phyloP scores from a whole-genome alignment of 2,888 invertebrate genomes.

The Caenorhabditis drosophilae region DNA sequence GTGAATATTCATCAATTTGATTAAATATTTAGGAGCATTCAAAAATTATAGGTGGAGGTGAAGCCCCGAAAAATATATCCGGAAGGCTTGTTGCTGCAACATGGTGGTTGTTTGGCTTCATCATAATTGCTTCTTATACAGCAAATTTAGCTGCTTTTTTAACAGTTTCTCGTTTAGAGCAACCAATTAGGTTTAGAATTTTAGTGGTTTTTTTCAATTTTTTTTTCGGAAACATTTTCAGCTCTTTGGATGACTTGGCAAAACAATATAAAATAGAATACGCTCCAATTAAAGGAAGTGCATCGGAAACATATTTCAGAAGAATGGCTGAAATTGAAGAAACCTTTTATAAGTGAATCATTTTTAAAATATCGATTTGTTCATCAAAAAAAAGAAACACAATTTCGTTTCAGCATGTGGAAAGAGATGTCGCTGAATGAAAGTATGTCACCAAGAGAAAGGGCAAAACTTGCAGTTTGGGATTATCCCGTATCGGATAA shows the following conservation, averaged over 20 bases:
- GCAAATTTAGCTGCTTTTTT: slow-evolving; percentile 96
- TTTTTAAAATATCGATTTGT: not conserved
- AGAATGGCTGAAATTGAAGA: slow-evolving; percentile 94
- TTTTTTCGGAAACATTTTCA: slow-evolving; percentile 27
- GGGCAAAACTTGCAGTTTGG: slow-evolving; percentile 94
- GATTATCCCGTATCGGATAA: slow-evolving; percentile 98
- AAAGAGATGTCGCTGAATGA: slow-evolving; percentile 96
- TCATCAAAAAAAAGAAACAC: not conserved
- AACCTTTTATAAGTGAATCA: slow-evolving; percentile 89
- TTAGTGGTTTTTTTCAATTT: not conserved
- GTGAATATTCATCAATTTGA: slow-evolving; percentile 68
- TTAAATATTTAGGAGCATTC: not conserved
- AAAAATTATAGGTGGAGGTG: slow-evolving; percentile 80
- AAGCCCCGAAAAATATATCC: slow-evolving; percentile 93
- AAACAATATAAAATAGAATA: slow-evolving; percentile 96
- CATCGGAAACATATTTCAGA: slow-evolving; percentile 90
- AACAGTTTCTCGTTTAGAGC: slow-evolving; percentile 75
- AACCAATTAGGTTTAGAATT: slow-evolving; percentile 56
- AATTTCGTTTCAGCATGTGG: slow-evolving; percentile 80
- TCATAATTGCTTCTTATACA: slow-evolving; percentile 97
- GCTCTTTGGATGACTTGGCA: slow-evolving; percentile 83
- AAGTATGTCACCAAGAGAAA: slow-evolving; percentile 84
- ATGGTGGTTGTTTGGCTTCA: slow-evolving; percentile 95
- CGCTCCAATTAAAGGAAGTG: slow-evolving; percentile 85
- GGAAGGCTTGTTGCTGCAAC: slow-evolving; percentile 93